Conservation (phyloP, 2,888 invertebrate genomes). For the Trisateles emortualis region DNA sequence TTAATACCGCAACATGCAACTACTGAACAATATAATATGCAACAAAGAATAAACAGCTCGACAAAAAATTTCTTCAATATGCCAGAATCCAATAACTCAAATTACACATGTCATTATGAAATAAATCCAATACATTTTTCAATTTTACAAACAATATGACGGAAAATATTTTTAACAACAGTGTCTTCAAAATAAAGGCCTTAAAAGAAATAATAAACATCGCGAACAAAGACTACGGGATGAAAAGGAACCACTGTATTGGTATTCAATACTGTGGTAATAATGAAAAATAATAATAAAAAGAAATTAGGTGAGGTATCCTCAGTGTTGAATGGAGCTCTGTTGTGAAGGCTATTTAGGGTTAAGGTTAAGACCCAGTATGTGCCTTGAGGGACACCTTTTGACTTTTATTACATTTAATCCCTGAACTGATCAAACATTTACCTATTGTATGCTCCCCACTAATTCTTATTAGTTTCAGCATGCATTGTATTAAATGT, state of each 20-base stretch:
- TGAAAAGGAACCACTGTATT: constrained; percentile 63
- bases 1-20: too few species aligned
- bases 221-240: constrained; percentile 43
- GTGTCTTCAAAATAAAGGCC: constrained; percentile 22
- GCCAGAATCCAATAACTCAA: too few species aligned
- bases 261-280: constrained; percentile 61
- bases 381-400: not conserved
- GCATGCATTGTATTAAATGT: too few species aligned
- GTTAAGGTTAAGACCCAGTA: not conserved
- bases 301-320: constrained; percentile 32
- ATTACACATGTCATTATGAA: not conserved
- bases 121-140: constrained; percentile 35
- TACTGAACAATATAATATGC: too few species aligned
- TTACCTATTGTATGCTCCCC: too few species aligned
- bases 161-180: constrained; percentile 28
- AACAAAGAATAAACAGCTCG: too few species aligned
- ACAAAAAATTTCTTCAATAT: too few species aligned
- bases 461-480: too few species aligned
- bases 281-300: constrained; percentile 66
- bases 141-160: constrained; percentile 28
- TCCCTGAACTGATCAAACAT: too few species aligned
- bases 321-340: constrained; percentile 5
- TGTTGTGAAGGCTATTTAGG: not conserved
- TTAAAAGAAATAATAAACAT: constrained; percentile 37
- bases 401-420: too few species aligned